These are phyloP conservation scores for Trichechus manatus DNA, from an alignment of 2,113 vertebrate species.

Conservation along the genomic window DNA sequence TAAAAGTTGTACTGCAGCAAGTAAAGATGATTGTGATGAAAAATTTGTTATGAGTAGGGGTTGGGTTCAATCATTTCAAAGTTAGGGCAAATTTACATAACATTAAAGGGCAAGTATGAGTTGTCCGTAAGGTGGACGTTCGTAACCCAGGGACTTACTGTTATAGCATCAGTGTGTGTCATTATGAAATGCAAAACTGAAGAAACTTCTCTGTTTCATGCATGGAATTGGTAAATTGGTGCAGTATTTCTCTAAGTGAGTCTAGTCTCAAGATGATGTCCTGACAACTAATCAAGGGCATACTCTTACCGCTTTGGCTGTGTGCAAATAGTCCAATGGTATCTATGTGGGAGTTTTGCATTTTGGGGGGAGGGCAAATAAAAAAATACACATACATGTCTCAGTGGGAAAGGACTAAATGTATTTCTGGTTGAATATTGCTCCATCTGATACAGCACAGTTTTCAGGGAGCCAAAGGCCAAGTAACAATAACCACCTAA, in stretches of 20 bases:
- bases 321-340: neutral
- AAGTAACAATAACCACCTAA: neutral
- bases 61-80: too few species aligned
- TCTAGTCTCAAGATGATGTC: neutral
- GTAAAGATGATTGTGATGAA: too few species aligned
- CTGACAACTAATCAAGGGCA: neutral
- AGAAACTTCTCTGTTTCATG: neutral
- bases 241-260: neutral
- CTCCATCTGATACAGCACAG: neutral
- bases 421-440: constrained; percentile 17
- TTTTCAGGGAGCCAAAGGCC: constrained; percentile 2
- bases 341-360: neutral
- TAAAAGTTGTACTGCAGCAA: too few species aligned
- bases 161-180: neutral
- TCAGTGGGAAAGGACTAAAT: neutral
- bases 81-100: too few species aligned
- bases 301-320: neutral
- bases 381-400: neutral
- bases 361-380: neutral
- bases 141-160: too few species aligned
- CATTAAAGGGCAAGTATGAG: too few species aligned
- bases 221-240: neutral
- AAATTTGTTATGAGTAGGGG: too few species aligned
- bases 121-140: too few species aligned
- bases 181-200: neutral